Percentiles rank a stretch among this genome's conserved stretches.
Conservation (phyloP, 2,113 vertebrate genomes). For the Python bivittatus region DNA sequence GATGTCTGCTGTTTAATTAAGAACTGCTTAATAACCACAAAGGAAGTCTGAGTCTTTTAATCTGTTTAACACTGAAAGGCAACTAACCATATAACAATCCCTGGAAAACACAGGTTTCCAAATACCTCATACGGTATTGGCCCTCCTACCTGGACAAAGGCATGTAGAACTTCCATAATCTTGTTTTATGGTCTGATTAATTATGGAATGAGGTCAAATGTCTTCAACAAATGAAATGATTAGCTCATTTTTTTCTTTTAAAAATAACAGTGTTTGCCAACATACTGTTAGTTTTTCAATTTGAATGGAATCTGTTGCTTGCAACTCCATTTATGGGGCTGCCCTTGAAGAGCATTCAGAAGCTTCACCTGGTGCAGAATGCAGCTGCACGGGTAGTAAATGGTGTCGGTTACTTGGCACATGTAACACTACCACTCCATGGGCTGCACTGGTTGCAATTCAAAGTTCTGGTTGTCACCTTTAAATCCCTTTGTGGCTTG, state of each 20-base stretch:
- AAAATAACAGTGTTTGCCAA: background rate
- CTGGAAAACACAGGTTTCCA: constrained; percentile 4
- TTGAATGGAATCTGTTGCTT: background rate
- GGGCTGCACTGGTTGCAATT: too few species aligned
- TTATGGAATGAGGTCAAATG: constrained; percentile 23
- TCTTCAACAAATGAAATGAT: background rate
- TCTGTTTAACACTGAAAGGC: constrained; percentile 56
- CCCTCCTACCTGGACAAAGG: constrained; percentile 32
- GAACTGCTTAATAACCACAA: constrained; percentile 38
- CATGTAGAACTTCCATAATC: constrained; percentile 50
- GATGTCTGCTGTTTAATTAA: constrained; percentile 33
- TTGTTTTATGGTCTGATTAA: constrained; percentile 13
- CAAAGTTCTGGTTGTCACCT: too few species aligned
- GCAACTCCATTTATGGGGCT: too few species aligned
- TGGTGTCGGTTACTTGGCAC: too few species aligned
- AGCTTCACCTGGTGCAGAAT: background rate
- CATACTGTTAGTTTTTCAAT: constrained; percentile 20
- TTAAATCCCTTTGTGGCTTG: too few species aligned
- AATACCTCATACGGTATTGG: constrained; percentile 52
- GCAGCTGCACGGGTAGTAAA: too few species aligned
- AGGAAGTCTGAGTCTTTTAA: constrained; percentile 61
- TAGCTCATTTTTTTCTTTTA: background rate
- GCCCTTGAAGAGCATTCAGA: background rate
- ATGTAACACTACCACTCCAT: too few species aligned
- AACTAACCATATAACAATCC: constrained; percentile 47